Evolutionary conservation across 2,113 vertebrate genomes (phyloP), one percentile per base, ranked within the genome.

Genomic region (Trematocara nigrifrons): DNA sequence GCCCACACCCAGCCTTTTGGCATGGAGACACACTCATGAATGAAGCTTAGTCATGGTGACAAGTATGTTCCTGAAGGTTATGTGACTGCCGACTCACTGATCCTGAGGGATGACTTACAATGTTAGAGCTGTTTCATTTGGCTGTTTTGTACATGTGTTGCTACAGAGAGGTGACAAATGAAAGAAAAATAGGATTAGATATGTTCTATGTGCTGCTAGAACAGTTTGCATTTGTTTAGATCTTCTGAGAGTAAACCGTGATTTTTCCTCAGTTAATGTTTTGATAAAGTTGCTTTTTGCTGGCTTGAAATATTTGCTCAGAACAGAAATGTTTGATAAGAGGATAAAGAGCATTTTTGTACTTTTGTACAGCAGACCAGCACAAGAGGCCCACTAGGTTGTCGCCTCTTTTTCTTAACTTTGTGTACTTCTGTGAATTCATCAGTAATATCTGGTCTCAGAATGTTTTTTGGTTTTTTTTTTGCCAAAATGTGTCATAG

Each of bases 381-480:
- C 6, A 5, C n/a, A 12, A 38, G 33, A 66, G 10, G 33, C 10
- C 59, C 61, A 66, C 33, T 38, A 64, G 16, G 59, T 66, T 40
- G 2, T 5, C 6, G 6, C 18, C 61, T 66, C 18, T 7, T 40
- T 64, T 64, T 64, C 29, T 64, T 64, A 64, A 64, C 10, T 64
- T 9, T 20, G 18, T 38, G 33, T 64, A 38, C 61, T 38, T 66
- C 6, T 66, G 18, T n/a, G 33, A 66, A 38, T 38, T 66, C 6
- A 66, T 20, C 61, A 40, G 61, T 66, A 38, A 40, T 3, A 66
- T 20, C 33, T 64, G 16, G 8, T 61, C 16, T 35, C 16, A n/a
- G 57, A 59, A 31, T 54, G 12, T 5, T 59, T 33, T 16, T 56
- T 6, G 10, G 1, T 1, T 0, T 0, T 10, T 31, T 1, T 18